Conservation (phyloP, 2,113 vertebrate genomes). For the Mirounga angustirostris region DNA sequence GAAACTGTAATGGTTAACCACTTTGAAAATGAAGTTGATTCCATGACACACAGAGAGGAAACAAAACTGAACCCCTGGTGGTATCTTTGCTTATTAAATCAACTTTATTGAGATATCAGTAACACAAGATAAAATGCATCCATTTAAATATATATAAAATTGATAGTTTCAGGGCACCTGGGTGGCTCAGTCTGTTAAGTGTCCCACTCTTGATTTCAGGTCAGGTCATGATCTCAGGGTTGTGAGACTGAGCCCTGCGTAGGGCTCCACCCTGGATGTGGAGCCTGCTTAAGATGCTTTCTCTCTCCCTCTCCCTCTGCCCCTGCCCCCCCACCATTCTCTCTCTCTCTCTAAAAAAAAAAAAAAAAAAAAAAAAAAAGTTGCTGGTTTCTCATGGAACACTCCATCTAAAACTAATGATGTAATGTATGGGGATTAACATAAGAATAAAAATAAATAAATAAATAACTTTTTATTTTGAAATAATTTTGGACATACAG, state of each 20-base stretch:
- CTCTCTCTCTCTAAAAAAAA: background rate
- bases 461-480: background rate
- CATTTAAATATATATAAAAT: background rate
- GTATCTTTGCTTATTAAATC: background rate
- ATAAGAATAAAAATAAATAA: no score
- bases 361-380: background rate
- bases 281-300: background rate
- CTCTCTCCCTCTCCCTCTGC: background rate
- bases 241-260: background rate
- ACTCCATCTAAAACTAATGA: no score
- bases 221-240: background rate
- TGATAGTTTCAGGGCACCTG: background rate
- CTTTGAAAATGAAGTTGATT: background rate
- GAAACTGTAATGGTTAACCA: background rate
- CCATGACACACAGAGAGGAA: background rate
- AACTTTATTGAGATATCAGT: background rate
- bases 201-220: background rate
- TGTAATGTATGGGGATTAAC: no score
- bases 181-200: background rate
- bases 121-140: background rate
- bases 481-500: background rate
- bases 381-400: no score
- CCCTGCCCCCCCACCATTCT: background rate
- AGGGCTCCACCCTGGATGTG: background rate
- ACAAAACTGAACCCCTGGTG: background rate